Percentiles rank a stretch among this genome's conserved stretches.
These are phyloP conservation scores for Drosophila lacicola DNA, from an alignment of 2,888 invertebrate genomes.

Conservation along the genomic window DNA sequence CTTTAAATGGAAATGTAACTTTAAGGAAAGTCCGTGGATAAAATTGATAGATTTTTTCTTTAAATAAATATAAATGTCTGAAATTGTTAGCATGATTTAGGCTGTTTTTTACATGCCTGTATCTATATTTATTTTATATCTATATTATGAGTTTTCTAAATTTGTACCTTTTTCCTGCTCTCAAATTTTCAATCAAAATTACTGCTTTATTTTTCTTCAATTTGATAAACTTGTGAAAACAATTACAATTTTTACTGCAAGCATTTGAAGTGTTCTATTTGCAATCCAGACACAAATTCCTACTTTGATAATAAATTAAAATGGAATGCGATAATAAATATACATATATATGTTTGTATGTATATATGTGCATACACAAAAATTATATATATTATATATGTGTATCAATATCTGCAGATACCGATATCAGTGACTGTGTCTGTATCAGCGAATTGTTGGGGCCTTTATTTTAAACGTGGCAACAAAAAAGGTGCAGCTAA, in stretches of 20 bases:
- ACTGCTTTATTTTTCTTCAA: too few species aligned
- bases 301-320: constrained; percentile 16
- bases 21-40: neutral
- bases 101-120: too few species aligned
- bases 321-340: constrained; percentile 24
- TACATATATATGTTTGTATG: neutral
- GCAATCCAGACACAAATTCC: neutral
- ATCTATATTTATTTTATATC: too few species aligned
- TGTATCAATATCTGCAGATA: constrained; percentile 16
- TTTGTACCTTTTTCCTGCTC: too few species aligned
- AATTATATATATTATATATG: constrained; percentile 14
- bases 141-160: too few species aligned
- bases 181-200: too few species aligned
- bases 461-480: constrained; percentile 5
- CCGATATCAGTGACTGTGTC: constrained; percentile 30
- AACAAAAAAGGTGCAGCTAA: constrained; percentile 22
- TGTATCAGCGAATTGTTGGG: constrained; percentile 29
- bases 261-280: neutral
- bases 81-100: too few species aligned
- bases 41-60: too few species aligned
- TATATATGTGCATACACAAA: neutral
- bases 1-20: constrained; percentile 4
- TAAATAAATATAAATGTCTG: too few species aligned
- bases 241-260: neutral
- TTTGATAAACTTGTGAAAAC: too few species aligned